Conservation (phyloP, 2,113 vertebrate genomes). For the Candoia aspera region DNA sequence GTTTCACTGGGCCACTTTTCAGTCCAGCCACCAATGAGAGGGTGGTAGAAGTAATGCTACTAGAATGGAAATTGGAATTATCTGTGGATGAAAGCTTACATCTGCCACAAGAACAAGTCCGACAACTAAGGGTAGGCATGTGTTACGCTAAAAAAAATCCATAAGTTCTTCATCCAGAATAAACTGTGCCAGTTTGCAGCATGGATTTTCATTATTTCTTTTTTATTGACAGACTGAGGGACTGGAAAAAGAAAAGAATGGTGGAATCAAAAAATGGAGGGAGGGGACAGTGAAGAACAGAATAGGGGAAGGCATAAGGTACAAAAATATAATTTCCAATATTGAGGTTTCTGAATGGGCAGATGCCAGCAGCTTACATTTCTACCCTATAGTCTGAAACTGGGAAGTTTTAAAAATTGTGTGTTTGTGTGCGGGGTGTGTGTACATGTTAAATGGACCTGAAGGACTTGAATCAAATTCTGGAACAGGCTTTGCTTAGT, state of each 20-base stretch:
- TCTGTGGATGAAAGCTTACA: not conserved
- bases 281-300: not conserved
- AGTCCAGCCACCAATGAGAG: constrained; percentile 1
- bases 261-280: not conserved
- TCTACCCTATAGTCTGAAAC: not conserved
- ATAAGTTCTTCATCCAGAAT: not conserved
- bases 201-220: not conserved
- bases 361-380: not conserved
- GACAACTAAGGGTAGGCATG: not conserved
- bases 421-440: not conserved
- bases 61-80: not conserved
- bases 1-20: constrained; percentile 12
- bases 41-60: constrained; percentile 22
- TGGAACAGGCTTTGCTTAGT: not conserved
- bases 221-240: not conserved
- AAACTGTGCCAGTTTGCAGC: not conserved
- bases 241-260: too few species aligned
- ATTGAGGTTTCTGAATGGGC: not conserved
- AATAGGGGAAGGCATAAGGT: not conserved
- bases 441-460: not conserved
- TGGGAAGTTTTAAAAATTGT: not conserved
- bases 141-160: not conserved
- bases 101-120: not conserved
- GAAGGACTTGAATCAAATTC: not conserved
- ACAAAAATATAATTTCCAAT: not conserved